These are phyloP conservation scores for Onychorhynchus coronatus DNA, from an alignment of 2,113 vertebrate genomes.

Conservation along the genomic window DNA sequence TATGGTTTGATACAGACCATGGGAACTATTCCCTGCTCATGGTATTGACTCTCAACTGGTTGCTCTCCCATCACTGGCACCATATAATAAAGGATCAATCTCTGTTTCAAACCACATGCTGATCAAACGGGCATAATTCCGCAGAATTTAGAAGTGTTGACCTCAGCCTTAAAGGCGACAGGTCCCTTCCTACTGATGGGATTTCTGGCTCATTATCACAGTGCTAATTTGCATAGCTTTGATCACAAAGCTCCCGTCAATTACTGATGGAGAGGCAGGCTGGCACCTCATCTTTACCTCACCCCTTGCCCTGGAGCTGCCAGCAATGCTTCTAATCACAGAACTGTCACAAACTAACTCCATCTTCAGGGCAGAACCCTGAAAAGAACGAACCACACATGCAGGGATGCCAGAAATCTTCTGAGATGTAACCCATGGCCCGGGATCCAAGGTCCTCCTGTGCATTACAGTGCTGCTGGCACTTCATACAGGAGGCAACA, in stretches of 20 bases:
- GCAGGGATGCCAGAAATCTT: neutral
- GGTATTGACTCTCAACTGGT: neutral
- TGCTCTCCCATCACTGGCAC: neutral
- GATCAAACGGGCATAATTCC: neutral
- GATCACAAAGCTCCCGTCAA: neutral
- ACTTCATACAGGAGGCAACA: neutral
- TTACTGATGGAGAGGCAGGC: neutral
- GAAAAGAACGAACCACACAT: neutral
- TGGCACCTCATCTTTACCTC: neutral
- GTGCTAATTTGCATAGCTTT: slow-evolving; percentile 35
- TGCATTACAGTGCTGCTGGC: neutral
- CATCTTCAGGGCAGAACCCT: neutral
- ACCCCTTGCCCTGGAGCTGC: neutral
- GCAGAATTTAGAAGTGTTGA: neutral
- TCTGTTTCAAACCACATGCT: neutral
- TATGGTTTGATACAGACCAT: neutral
- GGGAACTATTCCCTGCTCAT: neutral
- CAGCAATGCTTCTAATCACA: neutral
- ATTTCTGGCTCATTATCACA: slow-evolving; percentile 5
- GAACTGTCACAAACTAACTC: neutral
- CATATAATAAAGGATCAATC: neutral
- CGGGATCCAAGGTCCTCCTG: neutral
- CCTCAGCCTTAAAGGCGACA: neutral
- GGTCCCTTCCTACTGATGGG: neutral
- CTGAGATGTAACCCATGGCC: neutral